Evolutionary conservation across 2,888 invertebrate genomes (phyloP).

Genomic region (Ochropleura plecta): DNA sequence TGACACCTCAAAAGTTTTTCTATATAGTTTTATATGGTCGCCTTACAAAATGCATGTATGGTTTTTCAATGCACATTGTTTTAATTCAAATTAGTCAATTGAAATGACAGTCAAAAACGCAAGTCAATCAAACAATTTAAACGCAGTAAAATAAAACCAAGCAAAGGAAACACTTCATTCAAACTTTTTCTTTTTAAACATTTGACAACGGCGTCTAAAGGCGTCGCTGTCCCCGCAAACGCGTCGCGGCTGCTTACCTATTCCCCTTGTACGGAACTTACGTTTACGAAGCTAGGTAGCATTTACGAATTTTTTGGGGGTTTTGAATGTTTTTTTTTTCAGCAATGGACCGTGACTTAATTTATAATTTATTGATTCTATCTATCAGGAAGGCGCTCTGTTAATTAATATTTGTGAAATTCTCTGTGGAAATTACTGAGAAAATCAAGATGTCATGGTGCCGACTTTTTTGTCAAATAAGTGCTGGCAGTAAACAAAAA

Average conservation of each 20-base stretch:
- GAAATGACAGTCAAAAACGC: neutral
- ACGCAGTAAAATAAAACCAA: conserved; percentile 40
- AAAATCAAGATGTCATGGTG: neutral
- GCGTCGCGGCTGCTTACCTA: conserved; percentile 77
- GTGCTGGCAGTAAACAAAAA: neutral
- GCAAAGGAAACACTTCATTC: conserved; percentile 51
- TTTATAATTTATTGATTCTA: conserved; percentile 23
- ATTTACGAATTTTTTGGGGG: conserved; percentile 33
- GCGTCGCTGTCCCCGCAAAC: conserved; percentile 71
- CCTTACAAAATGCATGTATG: neutral
- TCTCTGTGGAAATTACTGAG: neutral
- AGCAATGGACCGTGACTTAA: neutral
- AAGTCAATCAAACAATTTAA: conserved; percentile 1
- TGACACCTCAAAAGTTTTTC: too few species aligned
- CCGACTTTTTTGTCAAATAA: neutral
- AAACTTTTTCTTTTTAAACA: conserved; percentile 70
- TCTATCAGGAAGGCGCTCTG: neutral
- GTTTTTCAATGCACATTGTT: neutral
- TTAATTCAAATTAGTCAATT: neutral
- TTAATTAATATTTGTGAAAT: neutral
- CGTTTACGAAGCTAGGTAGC: conserved; percentile 63
- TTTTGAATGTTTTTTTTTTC: conserved; percentile 29
- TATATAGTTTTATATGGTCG: neutral
- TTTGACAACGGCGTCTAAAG: conserved; percentile 74
- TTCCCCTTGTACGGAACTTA: conserved; percentile 73